Evolutionary conservation across 2,113 vertebrate species (phyloP).

Genomic region (Rallus limicola): DNA sequence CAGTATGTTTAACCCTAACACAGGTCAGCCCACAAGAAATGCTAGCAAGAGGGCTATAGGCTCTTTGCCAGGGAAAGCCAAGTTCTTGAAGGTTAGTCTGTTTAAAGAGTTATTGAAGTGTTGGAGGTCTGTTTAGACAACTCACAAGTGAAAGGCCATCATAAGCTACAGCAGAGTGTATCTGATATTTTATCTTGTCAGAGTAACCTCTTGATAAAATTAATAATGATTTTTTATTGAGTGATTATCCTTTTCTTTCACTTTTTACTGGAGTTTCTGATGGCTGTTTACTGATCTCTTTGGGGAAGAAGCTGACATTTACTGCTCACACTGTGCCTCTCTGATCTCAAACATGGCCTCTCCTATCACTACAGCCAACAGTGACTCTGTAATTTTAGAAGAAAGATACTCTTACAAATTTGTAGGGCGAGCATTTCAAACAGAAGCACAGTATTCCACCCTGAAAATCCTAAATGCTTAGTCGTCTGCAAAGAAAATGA

Average conservation of each 20-base stretch:
- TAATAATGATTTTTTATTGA: slow-evolving; percentile 15
- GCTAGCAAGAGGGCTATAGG: not conserved
- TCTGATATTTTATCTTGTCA: not conserved
- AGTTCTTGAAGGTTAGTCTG: not conserved
- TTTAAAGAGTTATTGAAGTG: not conserved
- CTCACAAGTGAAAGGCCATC: not conserved
- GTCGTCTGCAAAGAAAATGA: not conserved
- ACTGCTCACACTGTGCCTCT: not conserved
- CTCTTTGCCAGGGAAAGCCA: not conserved
- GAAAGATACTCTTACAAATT: not conserved
- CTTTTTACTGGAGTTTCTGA: not conserved
- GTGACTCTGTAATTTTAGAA: not conserved
- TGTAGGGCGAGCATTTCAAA: not conserved
- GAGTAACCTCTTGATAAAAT: not conserved
- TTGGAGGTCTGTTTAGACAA: slow-evolving; percentile 23
- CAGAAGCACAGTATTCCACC: not conserved
- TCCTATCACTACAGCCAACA: not conserved
- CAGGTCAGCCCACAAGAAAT: not conserved
- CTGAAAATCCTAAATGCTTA: not conserved
- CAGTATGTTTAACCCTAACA: not conserved
- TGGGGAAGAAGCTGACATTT: slow-evolving; percentile 38
- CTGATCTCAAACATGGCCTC: not conserved
- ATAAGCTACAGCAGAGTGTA: not conserved
- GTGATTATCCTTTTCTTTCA: not conserved
- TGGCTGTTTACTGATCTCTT: slow-evolving; percentile 33